These are phyloP conservation scores for Bubalus kerabau DNA, from an alignment of 2,113 vertebrate genomes.

Conservation along the genomic window DNA sequence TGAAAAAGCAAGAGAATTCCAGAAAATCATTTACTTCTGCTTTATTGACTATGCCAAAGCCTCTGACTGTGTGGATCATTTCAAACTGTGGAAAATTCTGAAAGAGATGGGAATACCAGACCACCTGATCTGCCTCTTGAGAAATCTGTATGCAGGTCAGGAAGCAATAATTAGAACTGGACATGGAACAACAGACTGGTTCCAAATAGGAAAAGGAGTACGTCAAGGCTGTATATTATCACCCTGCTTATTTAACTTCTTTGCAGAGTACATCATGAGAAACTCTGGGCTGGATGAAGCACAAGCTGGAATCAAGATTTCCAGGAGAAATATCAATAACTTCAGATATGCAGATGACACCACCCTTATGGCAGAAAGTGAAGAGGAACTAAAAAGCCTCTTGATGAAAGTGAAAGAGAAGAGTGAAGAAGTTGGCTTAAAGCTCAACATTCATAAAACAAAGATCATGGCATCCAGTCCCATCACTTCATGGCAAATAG, in stretches of 20 bases:
- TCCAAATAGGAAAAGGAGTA: neutral
- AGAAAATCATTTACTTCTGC: neutral
- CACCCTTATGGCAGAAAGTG: neutral
- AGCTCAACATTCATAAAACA: neutral
- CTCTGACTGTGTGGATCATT: neutral
- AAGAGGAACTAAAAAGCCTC: neutral
- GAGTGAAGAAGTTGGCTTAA: neutral
- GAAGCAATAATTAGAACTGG: neutral
- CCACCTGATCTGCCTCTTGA: neutral
- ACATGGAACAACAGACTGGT: neutral
- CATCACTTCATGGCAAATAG: neutral
- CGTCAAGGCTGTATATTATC: neutral
- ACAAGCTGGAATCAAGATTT: neutral
- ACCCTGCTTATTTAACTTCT: neutral
- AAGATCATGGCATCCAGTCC: neutral
- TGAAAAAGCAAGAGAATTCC: neutral
- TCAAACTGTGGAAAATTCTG: neutral
- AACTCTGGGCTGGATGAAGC: neutral
- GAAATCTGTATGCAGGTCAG: neutral
- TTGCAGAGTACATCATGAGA: neutral
- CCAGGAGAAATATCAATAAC: neutral
- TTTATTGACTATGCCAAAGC: neutral
- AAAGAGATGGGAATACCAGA: neutral
- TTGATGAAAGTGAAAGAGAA: neutral
- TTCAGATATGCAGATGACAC: neutral